Conservation (phyloP, 2,113 vertebrate genomes). For the Lophius piscatorius region DNA sequence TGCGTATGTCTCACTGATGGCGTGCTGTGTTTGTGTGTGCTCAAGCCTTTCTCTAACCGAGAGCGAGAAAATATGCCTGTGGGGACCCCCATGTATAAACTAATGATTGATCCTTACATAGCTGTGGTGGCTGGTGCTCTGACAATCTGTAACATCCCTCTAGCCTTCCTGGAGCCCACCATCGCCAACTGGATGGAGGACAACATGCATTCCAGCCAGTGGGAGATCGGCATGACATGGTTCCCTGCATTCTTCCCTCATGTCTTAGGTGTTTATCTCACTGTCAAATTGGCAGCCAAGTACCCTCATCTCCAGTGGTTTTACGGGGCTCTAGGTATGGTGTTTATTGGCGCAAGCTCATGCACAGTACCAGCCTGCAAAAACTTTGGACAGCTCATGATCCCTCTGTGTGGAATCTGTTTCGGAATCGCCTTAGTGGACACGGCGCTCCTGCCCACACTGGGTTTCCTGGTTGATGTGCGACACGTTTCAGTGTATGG, state of each 20-base stretch:
- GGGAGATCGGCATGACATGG: constrained; percentile 96
- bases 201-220: constrained; percentile 89
- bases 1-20: constrained; percentile 87
- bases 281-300: constrained; percentile 88
- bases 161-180: constrained; percentile 97
- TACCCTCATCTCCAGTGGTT: constrained; percentile 98
- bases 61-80: constrained; percentile 92
- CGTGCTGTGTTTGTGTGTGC: constrained; percentile 85
- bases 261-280: constrained; percentile 92
- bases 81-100: constrained; percentile 92
- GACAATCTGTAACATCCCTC: constrained; percentile 93
- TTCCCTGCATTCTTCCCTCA: constrained; percentile 97
- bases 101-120: constrained; percentile 96
- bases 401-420: constrained; percentile 94
- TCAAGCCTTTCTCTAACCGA: constrained; percentile 85
- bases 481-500: constrained; percentile 95
- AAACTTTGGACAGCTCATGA: constrained; percentile 89
- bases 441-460: constrained; percentile 93
- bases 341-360: constrained; percentile 94
- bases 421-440: constrained; percentile 98
- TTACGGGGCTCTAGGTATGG: constrained; percentile 93
- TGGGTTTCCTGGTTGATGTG: constrained; percentile 95
- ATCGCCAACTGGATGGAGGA: constrained; percentile 96
- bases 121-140: constrained; percentile 94
- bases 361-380: constrained; percentile 93